Conservation (phyloP, 2,797 vertebrate genomes). For the Smutsia temminckii region DNA sequence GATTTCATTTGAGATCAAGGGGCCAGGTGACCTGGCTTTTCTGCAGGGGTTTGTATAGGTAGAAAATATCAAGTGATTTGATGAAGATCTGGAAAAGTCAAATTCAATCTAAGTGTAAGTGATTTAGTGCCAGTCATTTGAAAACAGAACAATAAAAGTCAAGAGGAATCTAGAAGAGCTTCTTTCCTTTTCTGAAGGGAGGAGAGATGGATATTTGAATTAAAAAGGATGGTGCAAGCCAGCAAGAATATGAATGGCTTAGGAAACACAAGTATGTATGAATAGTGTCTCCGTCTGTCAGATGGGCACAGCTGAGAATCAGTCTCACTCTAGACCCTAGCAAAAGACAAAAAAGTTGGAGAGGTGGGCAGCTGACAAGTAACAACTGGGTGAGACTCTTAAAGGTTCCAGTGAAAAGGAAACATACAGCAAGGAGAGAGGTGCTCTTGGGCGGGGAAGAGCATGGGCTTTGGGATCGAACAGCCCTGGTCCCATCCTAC, state of each 20-base stretch:
- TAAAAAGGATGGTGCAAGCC: not conserved
- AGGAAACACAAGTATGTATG: not conserved
- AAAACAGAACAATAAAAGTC: not conserved
- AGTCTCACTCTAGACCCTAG: not conserved
- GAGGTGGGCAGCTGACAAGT: not conserved
- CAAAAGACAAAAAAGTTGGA: not conserved
- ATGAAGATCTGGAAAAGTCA: not conserved
- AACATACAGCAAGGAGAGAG: not conserved
- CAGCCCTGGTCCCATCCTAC: not conserved
- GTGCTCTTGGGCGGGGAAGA: not conserved
- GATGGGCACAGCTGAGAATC: not conserved
- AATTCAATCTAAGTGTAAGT: not conserved
- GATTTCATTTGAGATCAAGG: not conserved
- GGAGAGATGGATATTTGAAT: not conserved
- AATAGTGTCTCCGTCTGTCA: not conserved
- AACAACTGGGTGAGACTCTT: not conserved
- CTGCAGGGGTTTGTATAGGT: not conserved
- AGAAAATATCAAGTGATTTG: slow-evolving; percentile 22
- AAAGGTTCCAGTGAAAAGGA: not conserved
- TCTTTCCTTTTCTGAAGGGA: not conserved
- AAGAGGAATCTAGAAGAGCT: not conserved
- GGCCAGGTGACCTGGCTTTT: not conserved
- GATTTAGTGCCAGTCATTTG: not conserved
- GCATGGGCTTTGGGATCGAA: not conserved
- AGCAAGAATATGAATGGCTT: not conserved